Percentiles rank a stretch among this genome's conserved stretches.
Evolutionary conservation across 1,140 invertebrate genomes (phyloP).

Genomic region (Drosophila busckii): DNA sequence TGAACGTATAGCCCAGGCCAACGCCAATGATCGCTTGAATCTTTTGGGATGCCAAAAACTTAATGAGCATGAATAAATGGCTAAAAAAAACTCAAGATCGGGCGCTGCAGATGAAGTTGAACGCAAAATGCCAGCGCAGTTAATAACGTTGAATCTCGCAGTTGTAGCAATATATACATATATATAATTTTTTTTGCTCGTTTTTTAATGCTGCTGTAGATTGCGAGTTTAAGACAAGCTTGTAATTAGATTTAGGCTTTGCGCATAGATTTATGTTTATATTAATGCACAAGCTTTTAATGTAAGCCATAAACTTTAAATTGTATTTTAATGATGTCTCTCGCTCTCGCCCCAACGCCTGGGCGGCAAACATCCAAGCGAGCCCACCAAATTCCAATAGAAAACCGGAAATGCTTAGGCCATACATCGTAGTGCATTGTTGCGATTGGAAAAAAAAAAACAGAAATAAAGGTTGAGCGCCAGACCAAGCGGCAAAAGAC

Average conservation of each 20-base stretch:
- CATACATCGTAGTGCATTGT: constrained; percentile 38
- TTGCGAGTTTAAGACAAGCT: constrained; percentile 57
- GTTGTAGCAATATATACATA: no score
- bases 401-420: constrained; percentile 67
- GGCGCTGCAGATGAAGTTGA: constrained; percentile 3
- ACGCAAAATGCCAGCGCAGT: no score
- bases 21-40: constrained; percentile 43
- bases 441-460: constrained; percentile 44
- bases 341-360: not conserved
- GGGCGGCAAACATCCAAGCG: constrained; percentile 36
- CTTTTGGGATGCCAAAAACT: constrained; percentile 49
- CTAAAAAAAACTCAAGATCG: constrained; percentile 13
- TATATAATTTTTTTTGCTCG: no score
- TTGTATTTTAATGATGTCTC: constrained; percentile 41
- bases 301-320: constrained; percentile 48
- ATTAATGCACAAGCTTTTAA: constrained; percentile 61
- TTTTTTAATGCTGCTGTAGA: no score
- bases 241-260: constrained; percentile 63
- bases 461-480: constrained; percentile 12
- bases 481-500: constrained; percentile 1
- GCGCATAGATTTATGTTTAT: constrained; percentile 61
- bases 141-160: constrained; percentile 29
- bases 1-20: constrained; percentile 44
- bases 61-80: constrained; percentile 78
- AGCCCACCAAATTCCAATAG: constrained; percentile 46